phyloP scores from a whole-genome alignment of 1,140 invertebrate species.

The Lasioglossum baleicum region DNA sequence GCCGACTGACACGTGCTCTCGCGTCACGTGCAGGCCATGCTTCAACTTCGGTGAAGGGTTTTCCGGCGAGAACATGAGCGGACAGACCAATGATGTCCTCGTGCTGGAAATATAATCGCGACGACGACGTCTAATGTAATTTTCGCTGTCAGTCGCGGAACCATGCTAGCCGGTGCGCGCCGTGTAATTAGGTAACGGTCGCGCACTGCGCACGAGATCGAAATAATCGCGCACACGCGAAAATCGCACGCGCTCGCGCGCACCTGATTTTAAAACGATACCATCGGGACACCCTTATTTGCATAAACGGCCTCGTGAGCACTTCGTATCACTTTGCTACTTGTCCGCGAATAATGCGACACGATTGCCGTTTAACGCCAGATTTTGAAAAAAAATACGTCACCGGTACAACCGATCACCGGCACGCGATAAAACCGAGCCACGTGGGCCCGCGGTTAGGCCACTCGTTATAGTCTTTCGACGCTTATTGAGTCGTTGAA shows the following conservation, averaged over 20 bases:
- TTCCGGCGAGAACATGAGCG: conserved; percentile 27
- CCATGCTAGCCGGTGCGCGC: too few species aligned
- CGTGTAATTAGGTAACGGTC: conserved; percentile 44
- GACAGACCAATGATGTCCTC: conserved; percentile 39
- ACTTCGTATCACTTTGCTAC: conserved; percentile 37
- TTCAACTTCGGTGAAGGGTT: conserved; percentile 69
- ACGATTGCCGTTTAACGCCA: conserved; percentile 34
- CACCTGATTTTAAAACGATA: conserved; percentile 34
- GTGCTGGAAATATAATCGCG: conserved; percentile 29
- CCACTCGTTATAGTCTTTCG: background rate
- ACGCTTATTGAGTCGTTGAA: too few species aligned
- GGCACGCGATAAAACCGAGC: conserved; percentile 4
- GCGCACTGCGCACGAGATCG: background rate
- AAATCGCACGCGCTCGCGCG: conserved; percentile 13
- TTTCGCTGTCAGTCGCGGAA: conserved; percentile 19
- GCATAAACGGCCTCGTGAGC: conserved; percentile 32
- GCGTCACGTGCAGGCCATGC: conserved; percentile 67
- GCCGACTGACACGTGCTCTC: conserved; percentile 54
- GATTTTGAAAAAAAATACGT: conserved; percentile 31
- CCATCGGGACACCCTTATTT: conserved; percentile 21
- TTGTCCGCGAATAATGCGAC: conserved; percentile 20
- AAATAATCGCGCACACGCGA: conserved; percentile 18
- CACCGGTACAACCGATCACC: conserved; percentile 14
- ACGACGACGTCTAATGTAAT: conserved; percentile 19
- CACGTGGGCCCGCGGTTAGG: background rate